Conservation (phyloP, 1,140 invertebrate species). For the Colletes gigas region DNA sequence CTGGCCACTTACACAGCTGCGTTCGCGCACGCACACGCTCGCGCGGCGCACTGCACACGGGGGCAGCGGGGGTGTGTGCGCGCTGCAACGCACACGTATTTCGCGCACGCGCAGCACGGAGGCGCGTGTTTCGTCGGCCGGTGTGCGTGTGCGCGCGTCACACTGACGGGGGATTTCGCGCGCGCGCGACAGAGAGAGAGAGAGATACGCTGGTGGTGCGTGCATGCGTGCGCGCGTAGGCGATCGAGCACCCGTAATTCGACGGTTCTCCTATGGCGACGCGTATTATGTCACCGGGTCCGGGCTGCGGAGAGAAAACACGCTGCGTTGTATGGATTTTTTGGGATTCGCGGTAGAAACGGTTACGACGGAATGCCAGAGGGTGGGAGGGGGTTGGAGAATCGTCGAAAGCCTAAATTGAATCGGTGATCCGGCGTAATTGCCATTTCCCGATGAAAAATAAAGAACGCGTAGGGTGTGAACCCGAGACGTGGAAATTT, state of each 20-base stretch:
- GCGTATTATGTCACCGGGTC: constrained; percentile 62
- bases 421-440: background rate
- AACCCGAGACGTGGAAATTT: background rate
- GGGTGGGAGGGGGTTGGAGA: constrained; percentile 4
- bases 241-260: constrained; percentile 52
- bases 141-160: constrained; percentile 8
- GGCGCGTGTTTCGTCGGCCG: constrained; percentile 1
- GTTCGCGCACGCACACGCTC: constrained; percentile 45
- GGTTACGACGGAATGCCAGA: background rate
- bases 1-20: constrained; percentile 62
- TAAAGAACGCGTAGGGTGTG: background rate
- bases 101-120: constrained; percentile 11
- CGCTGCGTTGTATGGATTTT: constrained; percentile 33
- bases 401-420: background rate
- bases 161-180: background rate
- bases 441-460: no score
- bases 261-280: constrained; percentile 55
- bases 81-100: constrained; percentile 50
- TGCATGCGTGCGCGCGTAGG: no score
- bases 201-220: background rate
- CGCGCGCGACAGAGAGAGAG: no score
- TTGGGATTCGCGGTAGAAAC: constrained; percentile 12
- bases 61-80: constrained; percentile 36
- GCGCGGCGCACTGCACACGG: constrained; percentile 37
- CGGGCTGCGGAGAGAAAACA: constrained; percentile 16